Conservation (phyloP, 2,113 vertebrate species). For the Macrotis lagotis region DNA sequence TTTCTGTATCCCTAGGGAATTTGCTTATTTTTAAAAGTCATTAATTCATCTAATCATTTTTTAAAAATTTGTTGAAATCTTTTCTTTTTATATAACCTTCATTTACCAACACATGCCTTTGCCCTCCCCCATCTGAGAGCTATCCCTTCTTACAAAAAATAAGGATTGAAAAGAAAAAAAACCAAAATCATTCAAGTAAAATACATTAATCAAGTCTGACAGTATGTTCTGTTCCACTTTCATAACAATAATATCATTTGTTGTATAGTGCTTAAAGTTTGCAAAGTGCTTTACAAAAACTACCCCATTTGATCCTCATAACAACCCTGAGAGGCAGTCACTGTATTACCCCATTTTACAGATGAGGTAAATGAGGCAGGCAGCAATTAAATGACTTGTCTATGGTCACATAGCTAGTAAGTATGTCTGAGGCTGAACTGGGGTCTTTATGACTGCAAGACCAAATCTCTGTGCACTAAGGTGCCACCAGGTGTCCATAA, state of each 20-base stretch:
- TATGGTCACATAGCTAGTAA: neutral
- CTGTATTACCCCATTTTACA: neutral
- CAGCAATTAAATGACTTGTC: neutral
- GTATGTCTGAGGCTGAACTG: neutral
- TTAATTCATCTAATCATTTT: neutral
- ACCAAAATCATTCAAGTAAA: neutral
- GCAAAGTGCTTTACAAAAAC: neutral
- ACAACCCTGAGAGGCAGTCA: neutral
- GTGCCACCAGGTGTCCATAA: neutral
- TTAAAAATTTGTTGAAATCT: neutral
- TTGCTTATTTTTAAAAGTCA: constrained; percentile 21
- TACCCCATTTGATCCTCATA: neutral
- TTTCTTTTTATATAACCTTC: neutral
- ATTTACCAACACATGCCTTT: neutral
- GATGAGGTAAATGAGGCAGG: neutral
- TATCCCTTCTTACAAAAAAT: neutral
- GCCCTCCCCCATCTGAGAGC: neutral
- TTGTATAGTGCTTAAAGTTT: neutral
- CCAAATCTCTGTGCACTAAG: neutral
- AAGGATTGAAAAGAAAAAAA: neutral
- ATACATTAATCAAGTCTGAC: neutral
- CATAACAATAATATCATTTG: neutral
- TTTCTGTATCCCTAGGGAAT: constrained; percentile 14
- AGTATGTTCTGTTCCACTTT: neutral
- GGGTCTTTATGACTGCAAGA: neutral